These are phyloP conservation scores for Styela clava DNA, from an alignment of 23 tunicate species.

Conservation along the genomic window DNA sequence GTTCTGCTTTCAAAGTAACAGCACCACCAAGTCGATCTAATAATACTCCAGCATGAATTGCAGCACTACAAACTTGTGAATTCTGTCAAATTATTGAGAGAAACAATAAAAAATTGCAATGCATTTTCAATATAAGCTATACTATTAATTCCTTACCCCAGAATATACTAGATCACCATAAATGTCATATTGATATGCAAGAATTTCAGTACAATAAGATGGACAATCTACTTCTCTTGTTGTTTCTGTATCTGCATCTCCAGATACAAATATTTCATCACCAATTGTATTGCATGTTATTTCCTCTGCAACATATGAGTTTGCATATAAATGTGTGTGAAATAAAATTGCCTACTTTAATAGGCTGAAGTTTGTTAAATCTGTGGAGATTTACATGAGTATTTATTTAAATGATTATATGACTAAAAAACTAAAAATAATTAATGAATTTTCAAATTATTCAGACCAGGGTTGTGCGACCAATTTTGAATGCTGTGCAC, in stretches of 20 bases:
- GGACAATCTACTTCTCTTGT: slow-evolving; percentile 59
- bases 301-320: not conserved
- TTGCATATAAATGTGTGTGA: not conserved
- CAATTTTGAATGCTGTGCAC: too few species aligned
- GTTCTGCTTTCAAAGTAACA: slow-evolving; percentile 52
- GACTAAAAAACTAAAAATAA: too few species aligned
- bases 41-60: slow-evolving; percentile 83
- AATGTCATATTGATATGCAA: slow-evolving; percentile 21
- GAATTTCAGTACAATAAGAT: slow-evolving; percentile 56
- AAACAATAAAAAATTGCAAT: not conserved
- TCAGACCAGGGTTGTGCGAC: too few species aligned
- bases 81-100: slow-evolving; percentile 30
- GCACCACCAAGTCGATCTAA: slow-evolving; percentile 73
- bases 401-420: too few species aligned
- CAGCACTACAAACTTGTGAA: slow-evolving; percentile 85
- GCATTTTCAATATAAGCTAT: not conserved
- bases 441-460: too few species aligned
- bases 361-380: too few species aligned
- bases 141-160: slow-evolving; percentile 78
- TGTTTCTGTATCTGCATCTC: slow-evolving; percentile 20
- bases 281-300: slow-evolving; percentile 17
- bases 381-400: too few species aligned
- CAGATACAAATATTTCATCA: slow-evolving; percentile 1
- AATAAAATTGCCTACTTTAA: too few species aligned
- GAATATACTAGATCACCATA: slow-evolving; percentile 77